A percentile compares a stretch with the other conserved stretches of the same genome.
These are phyloP conservation scores for Dallia pectoralis DNA, from an alignment of 2,797 vertebrate species.

Conservation along the genomic window DNA sequence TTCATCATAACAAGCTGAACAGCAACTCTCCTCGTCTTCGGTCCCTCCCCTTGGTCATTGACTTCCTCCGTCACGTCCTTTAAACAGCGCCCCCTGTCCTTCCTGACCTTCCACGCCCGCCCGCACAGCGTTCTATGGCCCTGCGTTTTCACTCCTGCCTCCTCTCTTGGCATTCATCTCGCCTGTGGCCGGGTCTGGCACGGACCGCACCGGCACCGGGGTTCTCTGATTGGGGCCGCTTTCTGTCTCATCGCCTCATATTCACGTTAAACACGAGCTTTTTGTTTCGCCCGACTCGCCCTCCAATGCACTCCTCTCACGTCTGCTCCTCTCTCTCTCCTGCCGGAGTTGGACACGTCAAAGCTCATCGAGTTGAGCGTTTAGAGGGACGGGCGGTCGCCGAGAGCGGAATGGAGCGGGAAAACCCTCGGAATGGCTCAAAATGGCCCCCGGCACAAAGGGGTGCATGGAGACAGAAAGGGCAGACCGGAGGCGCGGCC, in stretches of 20 bases:
- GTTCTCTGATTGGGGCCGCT: slow-evolving; percentile 41
- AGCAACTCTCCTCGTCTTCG: slow-evolving; percentile 3
- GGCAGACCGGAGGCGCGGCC: slow-evolving; percentile 23
- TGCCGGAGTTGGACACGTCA: slow-evolving; percentile 52
- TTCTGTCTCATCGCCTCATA: slow-evolving; percentile 49
- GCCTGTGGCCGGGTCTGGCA: slow-evolving; percentile 41
- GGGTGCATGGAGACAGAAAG: slow-evolving; percentile 38
- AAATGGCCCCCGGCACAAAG: slow-evolving; percentile 54
- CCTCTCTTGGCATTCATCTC: slow-evolving; percentile 59
- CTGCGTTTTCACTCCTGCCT: slow-evolving; percentile 17
- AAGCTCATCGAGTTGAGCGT: slow-evolving; percentile 45
- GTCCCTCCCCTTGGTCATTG: slow-evolving; percentile 2
- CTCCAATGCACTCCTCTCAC: not conserved
- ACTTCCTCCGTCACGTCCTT: not conserved
- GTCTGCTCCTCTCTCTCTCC: slow-evolving; percentile 4
- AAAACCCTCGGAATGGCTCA: slow-evolving; percentile 45
- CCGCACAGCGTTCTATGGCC: slow-evolving; percentile 20
- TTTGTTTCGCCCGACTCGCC: slow-evolving; percentile 27
- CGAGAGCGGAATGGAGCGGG: slow-evolving; percentile 29
- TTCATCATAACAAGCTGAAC: slow-evolving; percentile 76
- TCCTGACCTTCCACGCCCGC: not conserved
- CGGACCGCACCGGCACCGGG: slow-evolving; percentile 48
- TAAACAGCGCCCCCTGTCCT: not conserved
- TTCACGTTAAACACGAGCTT: slow-evolving; percentile 23
- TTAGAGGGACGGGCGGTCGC: slow-evolving; percentile 48